Conservation (phyloP, 2,797 vertebrate species). For the Micrastur ruficollis region DNA sequence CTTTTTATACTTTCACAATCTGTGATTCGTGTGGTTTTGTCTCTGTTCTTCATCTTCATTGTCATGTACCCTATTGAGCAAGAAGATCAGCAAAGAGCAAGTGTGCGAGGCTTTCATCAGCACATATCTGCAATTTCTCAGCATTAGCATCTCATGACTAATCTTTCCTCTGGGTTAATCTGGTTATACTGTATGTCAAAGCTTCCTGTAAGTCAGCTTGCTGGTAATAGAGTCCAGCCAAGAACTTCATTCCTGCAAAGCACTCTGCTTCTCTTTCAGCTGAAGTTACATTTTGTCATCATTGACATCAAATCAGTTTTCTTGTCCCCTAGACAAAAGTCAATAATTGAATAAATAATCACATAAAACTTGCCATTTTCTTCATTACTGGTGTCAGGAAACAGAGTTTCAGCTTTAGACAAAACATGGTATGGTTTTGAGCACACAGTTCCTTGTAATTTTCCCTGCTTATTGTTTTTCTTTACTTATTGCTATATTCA, state of each 20-base stretch:
- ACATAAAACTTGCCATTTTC: not conserved
- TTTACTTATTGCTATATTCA: not conserved
- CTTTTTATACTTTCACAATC: not conserved
- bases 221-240: not conserved
- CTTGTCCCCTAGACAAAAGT: not conserved
- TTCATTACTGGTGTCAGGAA: not conserved
- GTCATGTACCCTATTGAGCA: not conserved
- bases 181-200: conserved; percentile 22
- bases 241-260: not conserved
- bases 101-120: not conserved
- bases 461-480: not conserved
- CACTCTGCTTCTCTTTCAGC: not conserved
- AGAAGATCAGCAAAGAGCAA: not conserved
- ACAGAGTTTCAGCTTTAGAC: not conserved
- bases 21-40: not conserved
- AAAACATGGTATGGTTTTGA: not conserved
- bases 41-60: conserved; percentile 1
- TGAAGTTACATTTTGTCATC: not conserved
- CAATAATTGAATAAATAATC: not conserved
- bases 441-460: not conserved
- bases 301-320: not conserved
- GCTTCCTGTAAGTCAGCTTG: not conserved
- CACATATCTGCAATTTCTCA: not conserved
- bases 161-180: conserved; percentile 14
- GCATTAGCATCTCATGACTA: not conserved